Conservation (phyloP, 1,140 invertebrate genomes). For the Protaetia brevitarsis region DNA sequence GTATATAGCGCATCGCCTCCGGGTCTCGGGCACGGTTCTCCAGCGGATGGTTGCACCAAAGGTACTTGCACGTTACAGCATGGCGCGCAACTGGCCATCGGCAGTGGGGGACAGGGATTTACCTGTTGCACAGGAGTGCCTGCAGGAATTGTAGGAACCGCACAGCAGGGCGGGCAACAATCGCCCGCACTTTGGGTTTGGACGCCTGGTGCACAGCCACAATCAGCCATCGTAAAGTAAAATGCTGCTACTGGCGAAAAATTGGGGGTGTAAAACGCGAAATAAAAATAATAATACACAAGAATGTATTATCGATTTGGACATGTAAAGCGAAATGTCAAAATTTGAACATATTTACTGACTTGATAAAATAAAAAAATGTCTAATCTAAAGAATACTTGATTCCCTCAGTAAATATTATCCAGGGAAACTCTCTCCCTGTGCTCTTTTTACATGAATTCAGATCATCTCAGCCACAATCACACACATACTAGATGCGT, state of each 20-base stretch:
- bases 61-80: slow-evolving; percentile 40
- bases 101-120: slow-evolving; percentile 28
- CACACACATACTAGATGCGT: too few relatives aligned
- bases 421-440: too few relatives aligned
- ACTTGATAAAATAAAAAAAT: neutral
- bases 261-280: slow-evolving; percentile 2
- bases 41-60: slow-evolving; percentile 23
- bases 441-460: too few relatives aligned
- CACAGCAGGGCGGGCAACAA: slow-evolving; percentile 3
- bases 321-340: slow-evolving; percentile 18
- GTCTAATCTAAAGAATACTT: slow-evolving; percentile 11
- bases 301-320: slow-evolving; percentile 19
- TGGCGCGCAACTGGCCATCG: slow-evolving; percentile 4
- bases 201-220: neutral
- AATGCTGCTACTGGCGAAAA: neutral
- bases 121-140: neutral
- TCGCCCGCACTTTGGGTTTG: neutral
- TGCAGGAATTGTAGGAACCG: slow-evolving; percentile 7
- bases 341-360: slow-evolving; percentile 13
- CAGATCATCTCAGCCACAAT: too few relatives aligned
- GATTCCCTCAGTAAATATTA: too few relatives aligned
- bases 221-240: slow-evolving; percentile 8
- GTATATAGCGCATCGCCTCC: slow-evolving; percentile 55
- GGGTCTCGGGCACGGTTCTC: slow-evolving; percentile 26
- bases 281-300: slow-evolving; percentile 18